phyloP scores from a whole-genome alignment of 2,113 vertebrate genomes.

The Motacilla tschutschensis region DNA sequence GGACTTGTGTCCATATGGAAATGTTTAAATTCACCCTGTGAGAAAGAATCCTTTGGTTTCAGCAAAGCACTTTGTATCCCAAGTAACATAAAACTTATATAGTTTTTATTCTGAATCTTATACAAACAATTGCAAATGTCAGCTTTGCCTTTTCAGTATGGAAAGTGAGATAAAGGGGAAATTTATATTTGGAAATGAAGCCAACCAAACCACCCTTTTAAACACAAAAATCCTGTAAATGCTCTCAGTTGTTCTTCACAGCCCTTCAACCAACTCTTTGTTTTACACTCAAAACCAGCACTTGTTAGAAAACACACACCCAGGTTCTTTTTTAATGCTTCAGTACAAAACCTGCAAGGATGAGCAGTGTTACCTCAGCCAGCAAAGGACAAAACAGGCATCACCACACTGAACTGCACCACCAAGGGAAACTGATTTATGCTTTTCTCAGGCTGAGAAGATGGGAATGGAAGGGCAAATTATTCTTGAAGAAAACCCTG shows the following conservation, averaged over 20 bases:
- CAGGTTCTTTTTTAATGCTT: background rate
- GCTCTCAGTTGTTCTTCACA: background rate
- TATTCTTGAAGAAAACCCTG: background rate
- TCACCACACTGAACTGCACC: background rate
- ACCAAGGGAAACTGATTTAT: constrained; percentile 13
- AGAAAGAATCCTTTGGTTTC: background rate
- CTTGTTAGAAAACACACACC: background rate
- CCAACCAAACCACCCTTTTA: background rate
- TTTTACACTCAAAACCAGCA: background rate
- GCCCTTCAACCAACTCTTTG: background rate
- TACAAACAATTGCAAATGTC: background rate
- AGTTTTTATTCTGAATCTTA: background rate
- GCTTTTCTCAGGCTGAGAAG: background rate
- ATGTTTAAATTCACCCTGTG: background rate
- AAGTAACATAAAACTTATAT: background rate
- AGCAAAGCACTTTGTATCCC: background rate
- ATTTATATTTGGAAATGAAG: background rate
- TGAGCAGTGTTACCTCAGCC: background rate
- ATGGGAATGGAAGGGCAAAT: constrained; percentile 27
- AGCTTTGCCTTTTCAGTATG: background rate
- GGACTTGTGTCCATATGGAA: background rate
- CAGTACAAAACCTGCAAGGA: background rate
- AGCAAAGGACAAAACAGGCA: background rate
- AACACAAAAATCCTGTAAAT: background rate
- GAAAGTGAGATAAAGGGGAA: background rate